phyloP scores from a whole-genome alignment of 2,113 vertebrate genomes.

The Elephantulus edwardii region DNA sequence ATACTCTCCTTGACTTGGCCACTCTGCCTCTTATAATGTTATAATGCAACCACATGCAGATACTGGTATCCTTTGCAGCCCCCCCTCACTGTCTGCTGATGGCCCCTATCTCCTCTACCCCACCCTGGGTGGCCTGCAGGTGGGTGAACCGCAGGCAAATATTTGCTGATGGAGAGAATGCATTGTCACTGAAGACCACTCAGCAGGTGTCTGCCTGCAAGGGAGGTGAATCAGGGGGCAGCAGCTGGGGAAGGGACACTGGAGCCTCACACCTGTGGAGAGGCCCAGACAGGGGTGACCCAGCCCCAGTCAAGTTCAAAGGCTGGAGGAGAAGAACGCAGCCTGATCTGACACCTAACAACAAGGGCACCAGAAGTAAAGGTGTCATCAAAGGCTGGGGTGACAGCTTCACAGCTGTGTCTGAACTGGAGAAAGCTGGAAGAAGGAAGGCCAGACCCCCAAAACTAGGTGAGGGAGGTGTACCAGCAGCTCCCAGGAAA shows the following conservation, averaged over 20 bases:
- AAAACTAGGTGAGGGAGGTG: neutral
- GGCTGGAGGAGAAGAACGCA: neutral
- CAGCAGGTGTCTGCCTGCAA: conserved; percentile 40
- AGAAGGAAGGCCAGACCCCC: neutral
- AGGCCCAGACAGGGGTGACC: neutral
- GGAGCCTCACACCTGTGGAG: conserved; percentile 26
- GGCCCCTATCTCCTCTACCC: neutral
- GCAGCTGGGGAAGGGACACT: conserved; percentile 13
- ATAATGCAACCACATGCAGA: neutral
- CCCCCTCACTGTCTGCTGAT: neutral
- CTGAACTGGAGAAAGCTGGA: neutral
- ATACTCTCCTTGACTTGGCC: neutral
- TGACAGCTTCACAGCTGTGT: neutral
- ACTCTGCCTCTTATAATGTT: neutral
- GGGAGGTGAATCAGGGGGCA: conserved; percentile 51
- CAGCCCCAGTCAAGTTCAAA: conserved; percentile 60
- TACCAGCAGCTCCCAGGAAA: neutral
- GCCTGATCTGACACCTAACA: neutral
- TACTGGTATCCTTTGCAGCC: neutral
- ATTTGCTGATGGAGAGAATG: conserved; percentile 67
- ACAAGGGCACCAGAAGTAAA: neutral
- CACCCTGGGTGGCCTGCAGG: conserved; percentile 60
- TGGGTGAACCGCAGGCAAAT: conserved; percentile 54
- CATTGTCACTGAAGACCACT: conserved; percentile 56
- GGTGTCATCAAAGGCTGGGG: neutral